Evolutionary conservation across 2,888 invertebrate species (phyloP).

Genomic region (Didymodactylos carnosus): DNA sequence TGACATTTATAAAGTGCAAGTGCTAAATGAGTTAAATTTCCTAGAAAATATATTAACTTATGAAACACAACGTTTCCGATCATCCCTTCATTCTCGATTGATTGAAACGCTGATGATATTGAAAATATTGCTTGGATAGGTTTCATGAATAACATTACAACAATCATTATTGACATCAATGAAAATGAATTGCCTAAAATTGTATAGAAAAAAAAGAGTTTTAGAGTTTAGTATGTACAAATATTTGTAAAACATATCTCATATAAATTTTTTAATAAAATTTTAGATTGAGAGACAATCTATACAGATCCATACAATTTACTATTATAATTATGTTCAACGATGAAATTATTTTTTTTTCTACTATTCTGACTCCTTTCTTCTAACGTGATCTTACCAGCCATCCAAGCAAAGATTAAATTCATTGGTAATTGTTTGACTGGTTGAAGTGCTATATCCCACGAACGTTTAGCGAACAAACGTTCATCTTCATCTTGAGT

Average conservation of each 20-base stretch:
- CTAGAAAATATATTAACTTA: background rate
- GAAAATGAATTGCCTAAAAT: constrained; percentile 97
- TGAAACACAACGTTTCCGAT: background rate
- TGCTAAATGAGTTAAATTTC: background rate
- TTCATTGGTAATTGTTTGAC: constrained; percentile 89
- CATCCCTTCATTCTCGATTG: background rate
- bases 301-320: too few relatives aligned
- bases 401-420: constrained; percentile 98
- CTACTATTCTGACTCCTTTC: too few relatives aligned
- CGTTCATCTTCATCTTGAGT: constrained; percentile 7
- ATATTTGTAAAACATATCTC: too few relatives aligned
- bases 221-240: too few relatives aligned
- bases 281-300: too few relatives aligned
- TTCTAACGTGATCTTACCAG: too few relatives aligned
- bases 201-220: too few relatives aligned
- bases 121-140: constrained; percentile 49
- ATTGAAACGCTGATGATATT: background rate
- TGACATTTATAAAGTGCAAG: background rate
- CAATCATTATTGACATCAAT: constrained; percentile 99
- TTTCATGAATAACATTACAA: constrained; percentile 88
- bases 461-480: constrained; percentile 40
- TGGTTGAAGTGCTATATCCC: constrained; percentile 85
- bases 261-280: too few relatives aligned
- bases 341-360: too few relatives aligned
- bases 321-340: too few relatives aligned